phyloP scores from a whole-genome alignment of 2,113 vertebrate genomes.

The Psittacus erithacus region DNA sequence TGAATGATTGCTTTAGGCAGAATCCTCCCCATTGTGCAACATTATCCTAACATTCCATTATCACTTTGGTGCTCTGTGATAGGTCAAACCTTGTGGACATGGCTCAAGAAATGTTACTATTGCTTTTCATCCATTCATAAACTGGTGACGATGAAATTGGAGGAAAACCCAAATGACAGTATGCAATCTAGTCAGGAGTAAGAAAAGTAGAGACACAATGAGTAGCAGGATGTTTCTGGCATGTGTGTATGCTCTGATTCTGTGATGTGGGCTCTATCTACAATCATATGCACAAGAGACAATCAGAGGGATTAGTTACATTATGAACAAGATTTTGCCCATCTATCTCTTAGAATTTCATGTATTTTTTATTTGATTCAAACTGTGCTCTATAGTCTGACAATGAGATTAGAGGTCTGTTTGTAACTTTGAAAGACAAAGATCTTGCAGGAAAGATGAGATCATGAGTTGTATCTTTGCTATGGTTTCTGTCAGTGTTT shows the following conservation, averaged over 20 bases:
- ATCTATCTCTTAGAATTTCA: not conserved
- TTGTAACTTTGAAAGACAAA: not conserved
- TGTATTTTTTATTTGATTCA: not conserved
- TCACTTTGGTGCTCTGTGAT: not conserved
- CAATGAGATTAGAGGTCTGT: not conserved
- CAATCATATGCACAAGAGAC: not conserved
- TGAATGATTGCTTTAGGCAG: not conserved
- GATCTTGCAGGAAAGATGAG: not conserved
- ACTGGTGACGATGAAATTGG: not conserved
- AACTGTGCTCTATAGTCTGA: not conserved
- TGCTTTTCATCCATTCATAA: not conserved
- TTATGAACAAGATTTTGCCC: not conserved
- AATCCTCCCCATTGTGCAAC: not conserved
- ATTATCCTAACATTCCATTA: not conserved
- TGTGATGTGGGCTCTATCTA: not conserved
- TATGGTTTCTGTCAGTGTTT: not conserved
- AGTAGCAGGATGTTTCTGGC: not conserved
- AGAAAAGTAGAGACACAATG: not conserved
- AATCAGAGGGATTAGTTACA: not conserved
- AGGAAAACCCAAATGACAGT: not conserved
- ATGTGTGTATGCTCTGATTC: not conserved
- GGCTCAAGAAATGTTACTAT: not conserved
- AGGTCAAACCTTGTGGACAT: not conserved
- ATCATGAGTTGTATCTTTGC: not conserved
- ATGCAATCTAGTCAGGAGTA: not conserved